Base-by-base conservation (phyloP, 1,140 invertebrate genomes). In the Neotoxoptera formosana region DNA sequence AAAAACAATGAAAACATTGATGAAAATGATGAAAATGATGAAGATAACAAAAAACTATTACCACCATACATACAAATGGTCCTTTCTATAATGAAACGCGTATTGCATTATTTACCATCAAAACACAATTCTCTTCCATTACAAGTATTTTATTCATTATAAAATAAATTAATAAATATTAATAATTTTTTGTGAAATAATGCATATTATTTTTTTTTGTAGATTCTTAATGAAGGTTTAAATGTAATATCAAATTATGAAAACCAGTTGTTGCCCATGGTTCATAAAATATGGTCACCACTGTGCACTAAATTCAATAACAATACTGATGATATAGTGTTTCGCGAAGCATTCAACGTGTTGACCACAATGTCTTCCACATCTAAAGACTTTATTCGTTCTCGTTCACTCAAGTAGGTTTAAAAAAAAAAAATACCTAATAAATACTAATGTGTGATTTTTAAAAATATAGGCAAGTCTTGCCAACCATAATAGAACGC, bases 231-330 rank as follows among this genome's bases (percentile, higher is more conserved):
- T 53, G 95, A 96, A 81, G 97, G 97, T n/a, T 94, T 97, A 17
- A 94, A 95, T 30, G 95, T 97, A 53, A 95, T 97, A 76, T 94
- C 94, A 25, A 96, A 95, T 94, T 96, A 97, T 94, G 94, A 93
- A 56, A 95, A 97, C 94, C 96, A 96, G 94, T 94, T 97, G 90
- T 94, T 97, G 89, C 97, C 97, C 3, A 95, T 97, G 36, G 96
- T 97, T 30, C 97, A 97, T 95, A 95, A 95, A 93, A 95, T 96
- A 53, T 97, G 97, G 97, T 95, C 96, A 91, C 97, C 97, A 86
- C 94, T 97, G 95, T 96, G 6, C 95, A 95, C 81, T 95, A 96
- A 94, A 96, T 97, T 94, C 94, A 95, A 86, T 95, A 96, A 93
- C 34, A 93, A 89, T 48, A 94, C 95, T 14, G 96, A 96, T 94